These are phyloP conservation scores for Papilio protenor DNA, from an alignment of 2,888 invertebrate genomes.

Conservation along the genomic window DNA sequence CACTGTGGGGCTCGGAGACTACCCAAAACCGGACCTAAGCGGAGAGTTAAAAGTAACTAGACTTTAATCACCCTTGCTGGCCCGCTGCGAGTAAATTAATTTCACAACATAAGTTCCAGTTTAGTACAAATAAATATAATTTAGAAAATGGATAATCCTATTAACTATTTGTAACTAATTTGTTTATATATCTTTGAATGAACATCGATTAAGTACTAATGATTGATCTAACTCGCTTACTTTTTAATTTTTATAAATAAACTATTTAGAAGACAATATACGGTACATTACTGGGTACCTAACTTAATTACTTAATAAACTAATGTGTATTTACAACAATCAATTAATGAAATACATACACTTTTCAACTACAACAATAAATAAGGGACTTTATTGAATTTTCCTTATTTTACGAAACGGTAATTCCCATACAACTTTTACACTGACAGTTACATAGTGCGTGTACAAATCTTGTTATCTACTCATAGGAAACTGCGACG, in stretches of 20 bases:
- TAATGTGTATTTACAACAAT: not conserved
- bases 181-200: no score
- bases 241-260: not conserved
- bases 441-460: no score
- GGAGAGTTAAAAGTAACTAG: no score
- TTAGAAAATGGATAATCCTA: not conserved
- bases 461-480: not conserved
- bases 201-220: not conserved
- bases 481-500: not conserved
- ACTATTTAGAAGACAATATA: not conserved
- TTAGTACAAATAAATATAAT: not conserved
- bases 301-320: not conserved
- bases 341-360: not conserved
- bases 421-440: slow-evolving; percentile 33
- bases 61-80: not conserved
- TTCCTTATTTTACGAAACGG: slow-evolving; percentile 40
- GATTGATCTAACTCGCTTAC: not conserved
- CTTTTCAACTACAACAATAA: not conserved
- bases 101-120: not conserved
- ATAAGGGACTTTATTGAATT: slow-evolving; percentile 8
- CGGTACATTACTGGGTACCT: not conserved
- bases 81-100: no score
- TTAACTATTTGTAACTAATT: no score
- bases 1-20: no score
- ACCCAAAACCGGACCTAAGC: not conserved